Evolutionary conservation across 92 coral and sea anemone species (phyloP).

Genomic region (Porites divaricata): DNA sequence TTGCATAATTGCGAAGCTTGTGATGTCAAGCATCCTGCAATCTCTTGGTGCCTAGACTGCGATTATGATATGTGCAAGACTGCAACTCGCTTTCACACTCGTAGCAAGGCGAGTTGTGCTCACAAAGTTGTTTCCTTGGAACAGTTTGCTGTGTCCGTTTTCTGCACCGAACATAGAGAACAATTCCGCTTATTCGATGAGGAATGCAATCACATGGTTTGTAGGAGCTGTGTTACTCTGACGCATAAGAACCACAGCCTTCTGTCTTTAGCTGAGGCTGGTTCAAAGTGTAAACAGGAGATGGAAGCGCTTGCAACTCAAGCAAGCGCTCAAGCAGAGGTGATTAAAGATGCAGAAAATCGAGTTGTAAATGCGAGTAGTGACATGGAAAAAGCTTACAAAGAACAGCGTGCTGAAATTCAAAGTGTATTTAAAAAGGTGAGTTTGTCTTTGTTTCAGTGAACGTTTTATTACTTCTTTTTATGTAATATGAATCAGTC

Average conservation of each 20-base stretch:
- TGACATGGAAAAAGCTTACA: not conserved
- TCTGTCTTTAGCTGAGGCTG: slow-evolving; percentile 3
- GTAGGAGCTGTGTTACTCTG: not conserved
- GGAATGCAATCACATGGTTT: not conserved
- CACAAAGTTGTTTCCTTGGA: slow-evolving; percentile 12
- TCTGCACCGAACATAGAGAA: not conserved
- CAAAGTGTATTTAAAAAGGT: not conserved
- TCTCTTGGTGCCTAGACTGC: not conserved
- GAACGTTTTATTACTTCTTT: too few relatives aligned
- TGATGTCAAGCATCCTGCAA: not conserved
- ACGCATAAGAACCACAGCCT: not conserved
- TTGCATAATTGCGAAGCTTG: not conserved
- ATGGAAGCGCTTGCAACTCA: not conserved
- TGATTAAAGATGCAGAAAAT: not conserved
- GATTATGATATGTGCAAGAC: not conserved
- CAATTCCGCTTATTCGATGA: slow-evolving; percentile 1
- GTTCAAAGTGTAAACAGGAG: slow-evolving; percentile 8
- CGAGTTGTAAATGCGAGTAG: not conserved
- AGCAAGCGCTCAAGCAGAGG: not conserved
- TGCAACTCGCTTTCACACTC: slow-evolving; percentile 7
- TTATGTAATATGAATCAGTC: too few relatives aligned
- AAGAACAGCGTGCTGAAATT: not conserved
- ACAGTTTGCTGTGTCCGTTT: not conserved
- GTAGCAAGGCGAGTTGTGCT: not conserved
- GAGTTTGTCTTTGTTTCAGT: not conserved